Conservation (phyloP, 2,797 vertebrate genomes). For the Danio albolineatus region DNA sequence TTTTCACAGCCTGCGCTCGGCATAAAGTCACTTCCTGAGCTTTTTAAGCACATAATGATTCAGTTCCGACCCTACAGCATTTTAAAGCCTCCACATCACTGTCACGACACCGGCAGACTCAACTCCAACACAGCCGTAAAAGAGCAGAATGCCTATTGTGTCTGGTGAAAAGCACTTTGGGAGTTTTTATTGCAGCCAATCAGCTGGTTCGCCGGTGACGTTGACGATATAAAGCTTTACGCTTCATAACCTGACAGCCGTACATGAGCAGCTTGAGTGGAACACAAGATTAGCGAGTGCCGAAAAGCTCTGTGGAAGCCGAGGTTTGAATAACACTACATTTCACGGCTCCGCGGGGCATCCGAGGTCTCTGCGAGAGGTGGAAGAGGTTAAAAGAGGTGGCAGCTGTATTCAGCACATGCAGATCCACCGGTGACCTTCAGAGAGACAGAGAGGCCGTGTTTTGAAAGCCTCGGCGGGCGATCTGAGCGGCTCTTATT, state of each 20-base stretch:
- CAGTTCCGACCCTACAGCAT: not conserved
- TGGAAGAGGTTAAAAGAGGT: slow-evolving; percentile 64
- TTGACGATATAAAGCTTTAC: slow-evolving; percentile 22
- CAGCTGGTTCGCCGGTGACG: not conserved
- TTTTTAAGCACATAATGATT: slow-evolving; percentile 8
- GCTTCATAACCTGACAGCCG: slow-evolving; percentile 58
- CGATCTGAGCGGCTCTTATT: slow-evolving; percentile 67
- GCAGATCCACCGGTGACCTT: slow-evolving; percentile 72
- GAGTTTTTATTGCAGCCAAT: slow-evolving; percentile 37
- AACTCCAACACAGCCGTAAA: not conserved
- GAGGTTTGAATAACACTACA: not conserved
- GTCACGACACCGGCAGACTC: not conserved
- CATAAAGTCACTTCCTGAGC: not conserved
- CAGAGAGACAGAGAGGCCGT: slow-evolving; percentile 62
- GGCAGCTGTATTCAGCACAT: slow-evolving; percentile 61
- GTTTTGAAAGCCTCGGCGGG: slow-evolving; percentile 63
- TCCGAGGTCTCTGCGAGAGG: not conserved
- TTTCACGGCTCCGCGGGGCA: not conserved
- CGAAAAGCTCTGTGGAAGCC: slow-evolving; percentile 21
- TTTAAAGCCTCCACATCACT: not conserved
- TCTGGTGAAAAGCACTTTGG: not conserved
- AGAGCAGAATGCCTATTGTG: not conserved
- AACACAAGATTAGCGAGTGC: slow-evolving; percentile 64
- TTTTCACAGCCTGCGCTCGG: not conserved
- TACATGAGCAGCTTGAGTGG: slow-evolving; percentile 60